Base-by-base conservation (phyloP, 2,797 vertebrate genomes). In the Heteromormyrus szaboi region DNA sequence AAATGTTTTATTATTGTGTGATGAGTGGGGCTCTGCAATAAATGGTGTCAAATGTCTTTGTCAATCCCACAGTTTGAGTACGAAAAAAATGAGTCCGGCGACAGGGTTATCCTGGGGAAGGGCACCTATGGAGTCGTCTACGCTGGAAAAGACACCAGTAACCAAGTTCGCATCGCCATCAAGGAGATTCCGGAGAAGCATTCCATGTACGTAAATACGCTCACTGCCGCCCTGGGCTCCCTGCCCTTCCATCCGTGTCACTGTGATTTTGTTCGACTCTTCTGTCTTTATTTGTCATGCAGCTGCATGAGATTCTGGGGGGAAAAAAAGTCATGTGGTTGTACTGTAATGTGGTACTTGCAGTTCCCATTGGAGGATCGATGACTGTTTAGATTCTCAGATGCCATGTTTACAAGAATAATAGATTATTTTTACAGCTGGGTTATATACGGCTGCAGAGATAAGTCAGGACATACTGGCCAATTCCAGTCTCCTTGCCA, bases 131-230 rank as follows among this genome's bases (percentile, higher is more conserved):
- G 98, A 0, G 95, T 97, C 25, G 97, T 99, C 91, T 99, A 98
- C 0, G 97, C 97, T 0, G 98, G 97, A 72, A 95, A 97, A 12
- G 97, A 97, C 87, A 91, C 96, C 85, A 97, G 95, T 94, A 98
- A 96, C 88, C 97, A 96, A 92, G 96, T 97, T 0, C 97, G 98
- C 93, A 97, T 98, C 2, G 98, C 98, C 88, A 98, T 98, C 94
- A 98, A 98, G 93, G 98, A 99, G 94, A 98, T 99, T 88, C 98
- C 97, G 0, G 98, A 99, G 90, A 96, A 95, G 81, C 97, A 98
- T 95, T 96, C 97, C 95, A 95, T 95, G 98, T 98, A 93, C 2
- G 95, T 86, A 84, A 79, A 65, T 65, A 25, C 4, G 25, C 19
- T 0, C 44, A 2, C 12, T 86, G 12, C 17, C 4, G 0, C 9